Base-by-base conservation (phyloP, 2,113 vertebrate genomes). In the Albula goreensis region DNA sequence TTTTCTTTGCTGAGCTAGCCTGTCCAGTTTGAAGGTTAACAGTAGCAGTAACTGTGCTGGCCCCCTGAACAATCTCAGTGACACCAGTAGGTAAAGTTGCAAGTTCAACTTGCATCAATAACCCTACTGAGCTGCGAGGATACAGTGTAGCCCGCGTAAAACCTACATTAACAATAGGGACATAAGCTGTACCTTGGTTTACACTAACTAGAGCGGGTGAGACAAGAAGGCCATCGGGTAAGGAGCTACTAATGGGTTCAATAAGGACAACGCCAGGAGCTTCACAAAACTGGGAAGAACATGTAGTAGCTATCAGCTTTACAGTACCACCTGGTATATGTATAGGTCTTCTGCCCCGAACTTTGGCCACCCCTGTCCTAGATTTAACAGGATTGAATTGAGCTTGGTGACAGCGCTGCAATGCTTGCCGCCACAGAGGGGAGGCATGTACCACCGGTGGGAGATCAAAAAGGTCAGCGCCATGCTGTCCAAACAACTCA, bases 91-190 rank as follows among this genome's bases (percentile, higher is more conserved):
- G 80, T 52, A 81, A 51, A 31, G 2, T 81, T 8, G 22, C 80
- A 81, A 81, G 13, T 3, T 50, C 3, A 15, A 22, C 80, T 13
- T 22, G 15, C 17, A 12, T 51, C 50, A 81, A 19, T 56, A 12
- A 56, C 7, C 53, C 53, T 56, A 56, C 12, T 56, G 12, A 56
- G 53, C 53, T 7, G 7, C 53, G 53, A 56, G 53, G 53, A 1
- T 56, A 56, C 7, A 56, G 53, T 56, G 53, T 56, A 12, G 53
- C 53, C 7, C 53, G 53, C 3, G 53, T 56, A 56, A 56, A 56
- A 15, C 87, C 84, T 1, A 70, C 81, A 49, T 85, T 88, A 7
- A 56, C 53, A 5, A 82, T n/a, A 5, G 81, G 81, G 12, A 82
- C 49, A n/a, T 82, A 82, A 22, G 25, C 81, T n/a, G 51, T n/a